A percentile compares a stretch with the other conserved stretches of the same genome.
Evolutionary conservation across 2,888 invertebrate genomes (phyloP).

Genomic region (Adelognathus sp.): DNA sequence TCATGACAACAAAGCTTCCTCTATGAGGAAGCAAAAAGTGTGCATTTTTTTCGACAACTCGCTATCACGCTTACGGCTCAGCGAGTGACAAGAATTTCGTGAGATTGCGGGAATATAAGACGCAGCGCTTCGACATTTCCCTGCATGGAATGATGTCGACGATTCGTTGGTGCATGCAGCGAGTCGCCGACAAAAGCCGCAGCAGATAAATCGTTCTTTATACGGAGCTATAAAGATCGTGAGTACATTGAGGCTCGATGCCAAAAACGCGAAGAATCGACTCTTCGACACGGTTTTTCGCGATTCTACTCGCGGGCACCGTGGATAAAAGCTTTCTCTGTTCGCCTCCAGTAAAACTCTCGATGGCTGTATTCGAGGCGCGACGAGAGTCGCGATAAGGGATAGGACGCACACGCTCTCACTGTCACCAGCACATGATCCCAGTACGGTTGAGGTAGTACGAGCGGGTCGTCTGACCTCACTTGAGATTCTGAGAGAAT

Average conservation of each 20-base stretch:
- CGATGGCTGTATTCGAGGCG: conserved; percentile 28
- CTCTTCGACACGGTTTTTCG: conserved; percentile 44
- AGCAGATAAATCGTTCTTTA: conserved; percentile 50
- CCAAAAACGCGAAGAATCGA: conserved; percentile 46
- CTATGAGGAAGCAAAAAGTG: too few relatives aligned
- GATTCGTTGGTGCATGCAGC: conserved; percentile 17
- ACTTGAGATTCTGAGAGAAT: too few relatives aligned
- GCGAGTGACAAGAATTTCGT: not conserved
- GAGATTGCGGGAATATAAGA: not conserved
- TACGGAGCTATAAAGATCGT: conserved; percentile 48
- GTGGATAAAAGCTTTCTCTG: not conserved
- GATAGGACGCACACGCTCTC: not conserved
- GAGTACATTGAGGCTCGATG: conserved; percentile 4
- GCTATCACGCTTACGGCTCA: too few relatives aligned
- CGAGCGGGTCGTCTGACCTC: too few relatives aligned
- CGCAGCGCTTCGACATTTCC: not conserved
- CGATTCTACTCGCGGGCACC: conserved; percentile 14
- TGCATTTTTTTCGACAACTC: too few relatives aligned
- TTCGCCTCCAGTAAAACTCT: conserved; percentile 26
- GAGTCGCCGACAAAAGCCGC: conserved; percentile 31
- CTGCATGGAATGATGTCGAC: conserved; percentile 2
- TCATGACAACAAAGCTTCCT: too few relatives aligned
- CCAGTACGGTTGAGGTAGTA: too few relatives aligned
- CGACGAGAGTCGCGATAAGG: conserved; percentile 16
- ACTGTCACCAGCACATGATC: not conserved